Evolutionary conservation across 1,140 invertebrate species (phyloP).

Genomic region (Carposina sasakii): DNA sequence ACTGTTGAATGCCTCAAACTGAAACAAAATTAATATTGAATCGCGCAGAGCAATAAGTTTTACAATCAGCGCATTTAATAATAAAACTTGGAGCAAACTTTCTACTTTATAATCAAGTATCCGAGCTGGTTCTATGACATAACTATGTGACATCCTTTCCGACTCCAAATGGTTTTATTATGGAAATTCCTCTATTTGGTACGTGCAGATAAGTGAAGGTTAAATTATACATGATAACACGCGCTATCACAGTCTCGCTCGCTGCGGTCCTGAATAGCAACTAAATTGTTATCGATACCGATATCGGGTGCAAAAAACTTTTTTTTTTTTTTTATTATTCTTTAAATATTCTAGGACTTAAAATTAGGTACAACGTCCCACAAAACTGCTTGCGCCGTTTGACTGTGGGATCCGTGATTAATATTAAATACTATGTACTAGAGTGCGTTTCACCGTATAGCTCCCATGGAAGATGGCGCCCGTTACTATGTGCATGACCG

Average conservation of each 20-base stretch:
- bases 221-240: conserved; percentile 40
- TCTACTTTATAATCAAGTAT: conserved; percentile 34
- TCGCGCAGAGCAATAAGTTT: conserved; percentile 11
- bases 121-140: conserved; percentile 48
- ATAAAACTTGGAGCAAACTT: conserved; percentile 20
- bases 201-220: conserved; percentile 59
- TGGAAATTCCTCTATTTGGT: conserved; percentile 53
- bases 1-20: conserved; percentile 30
- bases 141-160: conserved; percentile 46
- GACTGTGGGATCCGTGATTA: too few species aligned
- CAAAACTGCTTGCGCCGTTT: too few species aligned
- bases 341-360: too few species aligned
- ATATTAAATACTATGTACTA: too few species aligned
- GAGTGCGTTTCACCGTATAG: too few species aligned
- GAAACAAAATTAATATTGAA: conserved; percentile 32
- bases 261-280: neutral
- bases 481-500: too few species aligned
- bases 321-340: too few species aligned
- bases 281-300: neutral
- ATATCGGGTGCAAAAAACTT: too few species aligned
- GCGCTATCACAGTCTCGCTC: too few species aligned
- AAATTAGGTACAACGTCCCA: too few species aligned
- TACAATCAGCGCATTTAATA: conserved; percentile 7
- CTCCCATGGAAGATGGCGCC: too few species aligned
- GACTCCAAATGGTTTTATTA: conserved; percentile 63